Conservation (phyloP, 2,797 vertebrate genomes). For the Rhyacichthys aspro region DNA sequence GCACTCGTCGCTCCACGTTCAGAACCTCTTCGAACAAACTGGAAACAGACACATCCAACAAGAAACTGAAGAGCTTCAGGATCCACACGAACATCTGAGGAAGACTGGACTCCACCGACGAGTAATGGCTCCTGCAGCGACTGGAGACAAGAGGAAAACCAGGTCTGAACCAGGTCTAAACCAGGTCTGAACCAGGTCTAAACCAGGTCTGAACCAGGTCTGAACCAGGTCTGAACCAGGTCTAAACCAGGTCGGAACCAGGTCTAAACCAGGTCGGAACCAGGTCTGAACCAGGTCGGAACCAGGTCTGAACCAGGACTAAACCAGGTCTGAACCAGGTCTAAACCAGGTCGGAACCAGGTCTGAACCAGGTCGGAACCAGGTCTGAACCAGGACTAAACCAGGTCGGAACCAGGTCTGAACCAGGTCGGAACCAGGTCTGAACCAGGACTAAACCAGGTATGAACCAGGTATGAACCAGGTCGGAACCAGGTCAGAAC, state of each 20-base stretch:
- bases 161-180: not conserved
- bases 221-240: no score
- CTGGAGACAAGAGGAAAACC: not conserved
- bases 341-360: no score
- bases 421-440: not conserved
- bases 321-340: not conserved
- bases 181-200: not conserved
- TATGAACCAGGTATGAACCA: not conserved
- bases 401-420: not conserved
- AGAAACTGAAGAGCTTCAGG: conserved; percentile 86
- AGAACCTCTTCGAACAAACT: conserved; percentile 85
- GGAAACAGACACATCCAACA: conserved; percentile 80
- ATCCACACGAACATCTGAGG: conserved; percentile 87
- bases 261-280: not conserved
- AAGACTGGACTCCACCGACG: conserved; percentile 76
- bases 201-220: no score
- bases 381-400: not conserved
- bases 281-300: not conserved
- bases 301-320: not conserved
- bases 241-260: not conserved
- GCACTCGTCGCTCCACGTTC: conserved; percentile 76
- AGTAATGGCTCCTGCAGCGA: conserved; percentile 57
- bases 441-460: not conserved
- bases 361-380: not conserved
- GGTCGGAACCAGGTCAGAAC: not conserved